Percentiles rank a stretch among this genome's conserved stretches.
Conservation (phyloP, 2,113 vertebrate genomes). For the Oncorhynchus gorbuscha region DNA sequence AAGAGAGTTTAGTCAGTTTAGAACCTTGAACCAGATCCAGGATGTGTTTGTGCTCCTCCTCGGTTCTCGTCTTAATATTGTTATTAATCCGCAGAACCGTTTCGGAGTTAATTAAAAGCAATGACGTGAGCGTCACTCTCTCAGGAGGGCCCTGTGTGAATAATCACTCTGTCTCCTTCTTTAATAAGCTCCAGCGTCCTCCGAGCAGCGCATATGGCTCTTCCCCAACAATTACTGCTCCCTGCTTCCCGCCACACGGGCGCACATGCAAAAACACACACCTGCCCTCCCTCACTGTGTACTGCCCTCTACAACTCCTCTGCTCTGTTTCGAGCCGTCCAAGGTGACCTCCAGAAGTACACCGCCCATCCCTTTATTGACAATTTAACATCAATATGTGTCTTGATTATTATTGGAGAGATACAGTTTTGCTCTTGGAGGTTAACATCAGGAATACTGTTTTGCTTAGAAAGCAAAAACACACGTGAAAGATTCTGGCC, state of each 20-base stretch:
- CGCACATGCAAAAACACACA: constrained; percentile 22
- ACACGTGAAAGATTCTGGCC: neutral
- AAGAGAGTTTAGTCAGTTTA: constrained; percentile 60
- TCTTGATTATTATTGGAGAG: neutral
- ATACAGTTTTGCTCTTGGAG: constrained; percentile 45
- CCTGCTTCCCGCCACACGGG: constrained; percentile 39
- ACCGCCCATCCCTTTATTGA: neutral
- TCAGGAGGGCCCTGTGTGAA: constrained; percentile 72
- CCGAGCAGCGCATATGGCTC: constrained; percentile 71
- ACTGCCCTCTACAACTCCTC: constrained; percentile 71
- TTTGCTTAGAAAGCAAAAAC: neutral
- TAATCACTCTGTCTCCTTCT: constrained; percentile 77
- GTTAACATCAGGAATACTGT: constrained; percentile 5
- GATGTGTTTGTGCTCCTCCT: constrained; percentile 62
- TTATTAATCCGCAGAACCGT: constrained; percentile 76
- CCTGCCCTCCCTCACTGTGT: constrained; percentile 49
- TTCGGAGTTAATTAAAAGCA: constrained; percentile 78
- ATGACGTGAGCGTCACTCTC: constrained; percentile 72
- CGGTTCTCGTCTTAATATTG: constrained; percentile 71
- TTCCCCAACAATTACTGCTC: constrained; percentile 66
- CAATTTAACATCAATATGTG: neutral
- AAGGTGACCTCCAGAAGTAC: neutral
- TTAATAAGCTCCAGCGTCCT: constrained; percentile 75
- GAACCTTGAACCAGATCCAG: constrained; percentile 68
- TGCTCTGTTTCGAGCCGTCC: constrained; percentile 21